Conservation (phyloP, 2,888 invertebrate species). For the Chymomyza procnemis region DNA sequence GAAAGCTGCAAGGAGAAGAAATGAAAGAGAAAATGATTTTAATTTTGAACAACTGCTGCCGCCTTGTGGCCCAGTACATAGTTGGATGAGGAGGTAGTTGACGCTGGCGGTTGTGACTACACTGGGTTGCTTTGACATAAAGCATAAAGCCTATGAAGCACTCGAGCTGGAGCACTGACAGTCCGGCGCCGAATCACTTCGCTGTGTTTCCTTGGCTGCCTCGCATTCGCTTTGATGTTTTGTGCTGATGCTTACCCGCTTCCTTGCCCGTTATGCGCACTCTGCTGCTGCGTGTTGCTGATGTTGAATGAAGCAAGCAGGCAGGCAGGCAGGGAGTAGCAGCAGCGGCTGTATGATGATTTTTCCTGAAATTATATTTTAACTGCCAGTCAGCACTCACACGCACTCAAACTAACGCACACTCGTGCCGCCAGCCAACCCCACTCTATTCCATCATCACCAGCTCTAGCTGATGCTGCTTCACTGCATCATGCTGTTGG, state of each 20-base stretch:
- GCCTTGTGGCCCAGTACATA: conserved; percentile 21
- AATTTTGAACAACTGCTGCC: conserved; percentile 46
- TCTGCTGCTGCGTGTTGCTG: too few relatives aligned
- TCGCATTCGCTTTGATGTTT: conserved; percentile 62
- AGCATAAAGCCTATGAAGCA: not conserved
- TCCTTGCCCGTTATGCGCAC: too few relatives aligned
- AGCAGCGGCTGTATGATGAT: conserved; percentile 39
- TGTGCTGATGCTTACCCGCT: conserved; percentile 14
- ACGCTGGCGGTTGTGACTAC: not conserved
- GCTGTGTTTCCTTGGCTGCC: conserved; percentile 28
- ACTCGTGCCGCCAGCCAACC: not conserved
- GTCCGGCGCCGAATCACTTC: conserved; percentile 25
- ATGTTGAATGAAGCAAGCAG: too few relatives aligned
- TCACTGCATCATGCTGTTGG: conserved; percentile 64
- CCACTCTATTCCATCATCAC: too few relatives aligned
- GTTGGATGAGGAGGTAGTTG: conserved; percentile 28
- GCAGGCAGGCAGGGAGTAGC: not conserved
- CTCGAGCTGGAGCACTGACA: not conserved
- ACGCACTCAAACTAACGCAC: conserved; percentile 5
- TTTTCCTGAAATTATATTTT: conserved; percentile 64
- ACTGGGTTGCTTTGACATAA: not conserved
- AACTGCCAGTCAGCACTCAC: conserved; percentile 44
- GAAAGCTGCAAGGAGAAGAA: not conserved
- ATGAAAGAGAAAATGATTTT: conserved; percentile 5
- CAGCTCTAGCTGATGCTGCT: not conserved